Percentiles rank a stretch among this genome's conserved stretches.
Evolutionary conservation across 2,113 vertebrate genomes (phyloP).

Genomic region (Leiothrix lutea): DNA sequence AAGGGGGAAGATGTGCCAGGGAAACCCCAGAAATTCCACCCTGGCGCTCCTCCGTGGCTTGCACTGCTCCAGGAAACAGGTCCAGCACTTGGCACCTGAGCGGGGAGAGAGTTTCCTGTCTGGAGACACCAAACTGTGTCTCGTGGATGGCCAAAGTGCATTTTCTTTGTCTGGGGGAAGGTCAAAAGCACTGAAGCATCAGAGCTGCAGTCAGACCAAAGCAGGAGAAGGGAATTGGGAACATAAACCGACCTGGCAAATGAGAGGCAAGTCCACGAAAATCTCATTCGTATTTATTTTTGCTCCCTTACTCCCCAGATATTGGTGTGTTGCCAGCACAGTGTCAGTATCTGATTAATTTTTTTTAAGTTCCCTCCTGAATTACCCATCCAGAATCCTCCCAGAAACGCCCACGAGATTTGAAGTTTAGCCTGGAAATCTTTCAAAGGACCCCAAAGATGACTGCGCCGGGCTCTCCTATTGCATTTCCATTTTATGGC

Average conservation of each 20-base stretch:
- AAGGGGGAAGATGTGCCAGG: background rate
- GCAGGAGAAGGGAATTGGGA: background rate
- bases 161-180: slow-evolving; percentile 18
- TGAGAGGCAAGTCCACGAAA: background rate
- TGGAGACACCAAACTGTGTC: background rate
- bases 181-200: background rate
- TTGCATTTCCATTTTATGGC: slow-evolving; percentile 74
- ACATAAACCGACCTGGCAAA: background rate
- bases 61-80: background rate
- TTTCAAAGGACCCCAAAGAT: slow-evolving; percentile 50
- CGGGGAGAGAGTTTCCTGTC: background rate
- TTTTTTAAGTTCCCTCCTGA: background rate
- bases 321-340: background rate
- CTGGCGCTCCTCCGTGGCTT: background rate
- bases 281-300: background rate
- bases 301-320: background rate
- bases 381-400: background rate
- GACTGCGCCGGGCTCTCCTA: background rate
- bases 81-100: background rate
- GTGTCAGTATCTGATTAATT: background rate
- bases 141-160: background rate
- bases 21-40: background rate
- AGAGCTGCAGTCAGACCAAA: background rate
- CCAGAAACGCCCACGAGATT: background rate
- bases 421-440: background rate